Percentiles rank a stretch among this genome's conserved stretches.
These are phyloP conservation scores for Coremacera marginata DNA, from an alignment of 2,888 invertebrate genomes.

Conservation along the genomic window DNA sequence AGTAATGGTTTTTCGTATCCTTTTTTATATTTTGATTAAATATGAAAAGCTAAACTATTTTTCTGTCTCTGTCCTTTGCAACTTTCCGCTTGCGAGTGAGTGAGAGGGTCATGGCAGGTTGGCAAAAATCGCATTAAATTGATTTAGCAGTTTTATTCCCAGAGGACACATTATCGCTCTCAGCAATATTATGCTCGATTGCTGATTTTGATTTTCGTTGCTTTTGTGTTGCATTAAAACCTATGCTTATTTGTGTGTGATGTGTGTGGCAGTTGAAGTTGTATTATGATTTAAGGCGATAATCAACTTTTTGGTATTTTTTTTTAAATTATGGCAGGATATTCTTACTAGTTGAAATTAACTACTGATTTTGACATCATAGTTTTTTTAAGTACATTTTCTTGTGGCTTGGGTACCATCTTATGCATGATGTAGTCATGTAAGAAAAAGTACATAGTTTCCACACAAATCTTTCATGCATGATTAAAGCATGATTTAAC, in stretches of 20 bases:
- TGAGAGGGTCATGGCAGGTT: neutral
- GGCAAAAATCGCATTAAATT: constrained; percentile 45
- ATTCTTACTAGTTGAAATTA: no score
- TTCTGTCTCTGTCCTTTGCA: constrained; percentile 30
- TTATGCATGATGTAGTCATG: no score
- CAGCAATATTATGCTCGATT: constrained; percentile 31
- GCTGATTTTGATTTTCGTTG: constrained; percentile 39
- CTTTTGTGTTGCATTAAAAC: constrained; percentile 15
- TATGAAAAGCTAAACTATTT: constrained; percentile 33
- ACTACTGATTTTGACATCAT: no score
- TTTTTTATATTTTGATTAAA: constrained; percentile 5
- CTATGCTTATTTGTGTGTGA: no score
- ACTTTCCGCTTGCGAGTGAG: neutral
- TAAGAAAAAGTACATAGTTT: no score
- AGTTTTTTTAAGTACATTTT: no score
- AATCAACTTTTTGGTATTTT: neutral
- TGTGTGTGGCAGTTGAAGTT: neutral
- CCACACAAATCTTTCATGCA: no score
- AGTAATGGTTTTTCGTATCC: neutral
- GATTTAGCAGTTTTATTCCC: constrained; percentile 46
- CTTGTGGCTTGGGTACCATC: no score
- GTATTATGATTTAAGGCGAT: neutral
- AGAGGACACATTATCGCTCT: constrained; percentile 44
- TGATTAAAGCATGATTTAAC: no score
- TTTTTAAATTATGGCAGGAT: neutral